Evolutionary conservation across 53 echinoderm and acorn worm genomes (phyloP), one percentile per base, ranked within the genome.

Genomic region (Crossaster papposus): DNA sequence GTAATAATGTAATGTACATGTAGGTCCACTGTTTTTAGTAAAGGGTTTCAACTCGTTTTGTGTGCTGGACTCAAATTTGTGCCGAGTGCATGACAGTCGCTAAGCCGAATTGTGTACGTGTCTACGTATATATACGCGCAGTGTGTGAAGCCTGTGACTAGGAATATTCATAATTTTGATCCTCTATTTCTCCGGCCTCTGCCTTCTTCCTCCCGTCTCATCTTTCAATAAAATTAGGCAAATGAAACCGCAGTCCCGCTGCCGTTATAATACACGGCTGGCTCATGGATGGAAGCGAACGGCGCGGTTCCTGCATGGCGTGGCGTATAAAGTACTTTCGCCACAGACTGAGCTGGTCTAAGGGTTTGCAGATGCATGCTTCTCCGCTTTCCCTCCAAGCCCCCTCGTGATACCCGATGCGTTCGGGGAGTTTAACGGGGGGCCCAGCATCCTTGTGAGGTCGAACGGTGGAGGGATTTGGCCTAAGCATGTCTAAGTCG

Each of bases 151-250:
- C 20, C 35, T 54, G 76, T 87, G 87, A 77, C 62, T 54, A 35
- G 77, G 87, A 75, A 87, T 87, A 87, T 87, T 87, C 75, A 87
- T 87, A 44, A 72, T 62, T 76, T 54, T 58, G 31, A 58, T 77
- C 87, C 29, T 52, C 83, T 72, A 34, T 72, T 72, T 72, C 72
- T 72, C 53, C 26, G 58, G 76, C 75, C 17, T 15, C 30, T 24
- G 31, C 44, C 44, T 44, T 76, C 35, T 55, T 87, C 2, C 26
- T 22, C 33, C 14, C 87, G 51, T 87, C 87, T 87, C 87, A 77
- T 58, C 87, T 87, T 87, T 87, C 87, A 53, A 58, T 87, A 10
- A 77, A 76, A 87, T 87, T 87, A 87, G 77, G 87, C 87, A 77
- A 77, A 76, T 87, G 58, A 72, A 85, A 85, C 87, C 87, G 76